Base-by-base conservation (phyloP, 2,113 vertebrate species). In the Megaleporinus macrocephalus region DNA sequence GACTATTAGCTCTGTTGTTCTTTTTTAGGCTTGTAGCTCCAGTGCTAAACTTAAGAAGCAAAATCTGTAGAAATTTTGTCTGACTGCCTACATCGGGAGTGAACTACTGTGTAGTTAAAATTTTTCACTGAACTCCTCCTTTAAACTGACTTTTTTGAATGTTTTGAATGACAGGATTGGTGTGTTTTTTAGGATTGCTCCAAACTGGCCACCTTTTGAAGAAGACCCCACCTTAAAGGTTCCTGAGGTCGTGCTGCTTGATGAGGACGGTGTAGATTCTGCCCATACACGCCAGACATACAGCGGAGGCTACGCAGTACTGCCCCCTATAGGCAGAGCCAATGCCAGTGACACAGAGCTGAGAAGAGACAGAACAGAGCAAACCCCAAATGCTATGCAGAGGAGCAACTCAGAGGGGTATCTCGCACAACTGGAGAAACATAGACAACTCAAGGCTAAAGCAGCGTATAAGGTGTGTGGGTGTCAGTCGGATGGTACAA, bases 391-490 rank as follows among this genome's bases (percentile, higher is more conserved):
- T 69, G 55, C 79, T 68, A 76, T 91, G 11, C 86, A 55, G 4
- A 85, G 78, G 10, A 93, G 88, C 88, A 90, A 71, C 83, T 95
- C 95, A 0, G 95, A 94, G 61, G 89, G 93, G 0, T 94, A 92
- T 78, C 86, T 96, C 10, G 78, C 88, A 49, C 94, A 94, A 66
- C 86, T 88, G 90, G 92, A 91, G 76, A 95, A 89, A 73, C 90
- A 93, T 27, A 95, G 83, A 1, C 89, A 90, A 27, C 89, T 84
- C 12, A 91, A 85, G 81, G 86, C 88, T 3, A 90, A 85, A n/a
- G 76, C 16, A 63, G 61, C 66, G 11, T 90, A 85, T 76, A 96
- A 96, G 96, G 97, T 98, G 84, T 26, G 89, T 53, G 41, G 79
- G 33, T 78, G 41, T 57, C 62, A 63, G 30, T 26, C 2, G 76